These are phyloP conservation scores for Himalopsyche phryganea DNA, from an alignment of 1,140 invertebrate genomes.

Conservation along the genomic window DNA sequence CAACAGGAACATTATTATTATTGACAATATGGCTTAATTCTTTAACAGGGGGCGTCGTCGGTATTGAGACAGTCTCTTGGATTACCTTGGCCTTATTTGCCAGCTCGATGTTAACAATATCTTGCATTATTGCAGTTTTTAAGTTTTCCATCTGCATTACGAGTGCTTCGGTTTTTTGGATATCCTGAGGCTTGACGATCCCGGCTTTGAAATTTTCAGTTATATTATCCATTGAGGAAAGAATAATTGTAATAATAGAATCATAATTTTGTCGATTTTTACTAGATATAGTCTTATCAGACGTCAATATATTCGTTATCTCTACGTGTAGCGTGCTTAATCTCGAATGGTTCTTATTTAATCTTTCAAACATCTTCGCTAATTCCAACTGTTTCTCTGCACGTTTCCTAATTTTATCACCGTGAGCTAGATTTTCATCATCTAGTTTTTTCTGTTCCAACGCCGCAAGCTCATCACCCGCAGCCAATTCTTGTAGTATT, in stretches of 20 bases:
- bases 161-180: conserved; percentile 43
- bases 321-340: conserved; percentile 45
- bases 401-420: conserved; percentile 48
- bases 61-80: not conserved
- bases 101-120: conserved; percentile 6
- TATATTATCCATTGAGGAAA: conserved; percentile 49
- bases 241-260: conserved; percentile 37
- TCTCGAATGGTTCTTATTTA: conserved; percentile 45
- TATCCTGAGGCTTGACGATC: conserved; percentile 52
- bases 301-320: conserved; percentile 40
- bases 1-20: conserved; percentile 35
- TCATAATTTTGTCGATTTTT: conserved; percentile 41
- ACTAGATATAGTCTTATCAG: conserved; percentile 37
- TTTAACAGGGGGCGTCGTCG: not conserved
- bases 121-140: conserved; percentile 5
- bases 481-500: conserved; percentile 42
- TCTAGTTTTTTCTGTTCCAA: conserved; percentile 43
- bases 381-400: conserved; percentile 48
- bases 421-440: conserved; percentile 42
- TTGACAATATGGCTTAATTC: conserved; percentile 39
- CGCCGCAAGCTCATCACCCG: conserved; percentile 44
- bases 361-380: conserved; percentile 40
- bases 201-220: conserved; percentile 51
- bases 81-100: conserved; percentile 18
- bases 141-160: conserved; percentile 37